Conservation (phyloP, 1,140 invertebrate genomes). For the Diorhabda sublineata region DNA sequence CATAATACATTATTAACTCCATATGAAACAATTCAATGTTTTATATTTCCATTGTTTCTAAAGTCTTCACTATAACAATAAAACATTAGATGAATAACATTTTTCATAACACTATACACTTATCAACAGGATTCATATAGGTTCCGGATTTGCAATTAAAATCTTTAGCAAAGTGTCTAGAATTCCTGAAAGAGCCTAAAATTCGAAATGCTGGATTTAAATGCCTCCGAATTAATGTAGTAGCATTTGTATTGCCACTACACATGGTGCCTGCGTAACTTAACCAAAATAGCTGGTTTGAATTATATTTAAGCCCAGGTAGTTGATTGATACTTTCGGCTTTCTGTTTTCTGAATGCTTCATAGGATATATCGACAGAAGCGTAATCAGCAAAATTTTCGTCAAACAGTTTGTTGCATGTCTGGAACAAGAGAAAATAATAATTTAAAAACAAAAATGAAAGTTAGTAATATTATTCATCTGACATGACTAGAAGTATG, state of each 20-base stretch:
- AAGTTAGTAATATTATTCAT: too few species aligned
- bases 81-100: too few species aligned
- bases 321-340: constrained; percentile 57
- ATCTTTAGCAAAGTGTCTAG: constrained; percentile 55
- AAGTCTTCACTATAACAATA: too few species aligned
- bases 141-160: constrained; percentile 59
- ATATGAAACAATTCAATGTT: too few species aligned
- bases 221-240: not conserved
- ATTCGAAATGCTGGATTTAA: constrained; percentile 17
- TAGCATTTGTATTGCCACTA: not conserved
- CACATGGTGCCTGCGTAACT: constrained; percentile 6
- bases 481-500: too few species aligned
- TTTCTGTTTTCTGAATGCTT: constrained; percentile 69
- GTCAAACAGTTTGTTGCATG: constrained; percentile 81
- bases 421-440: constrained; percentile 40
- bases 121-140: constrained; percentile 60
- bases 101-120: constrained; percentile 34
- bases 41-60: too few species aligned
- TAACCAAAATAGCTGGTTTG: constrained; percentile 17
- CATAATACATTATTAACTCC: too few species aligned
- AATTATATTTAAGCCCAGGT: constrained; percentile 13
- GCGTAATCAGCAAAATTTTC: constrained; percentile 83
- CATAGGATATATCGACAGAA: constrained; percentile 79
- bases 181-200: constrained; percentile 25
- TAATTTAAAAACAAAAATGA: too few species aligned